Evolutionary conservation across 2,797 vertebrate species (phyloP).

Genomic region (Percopsis omiscomaycus): DNA sequence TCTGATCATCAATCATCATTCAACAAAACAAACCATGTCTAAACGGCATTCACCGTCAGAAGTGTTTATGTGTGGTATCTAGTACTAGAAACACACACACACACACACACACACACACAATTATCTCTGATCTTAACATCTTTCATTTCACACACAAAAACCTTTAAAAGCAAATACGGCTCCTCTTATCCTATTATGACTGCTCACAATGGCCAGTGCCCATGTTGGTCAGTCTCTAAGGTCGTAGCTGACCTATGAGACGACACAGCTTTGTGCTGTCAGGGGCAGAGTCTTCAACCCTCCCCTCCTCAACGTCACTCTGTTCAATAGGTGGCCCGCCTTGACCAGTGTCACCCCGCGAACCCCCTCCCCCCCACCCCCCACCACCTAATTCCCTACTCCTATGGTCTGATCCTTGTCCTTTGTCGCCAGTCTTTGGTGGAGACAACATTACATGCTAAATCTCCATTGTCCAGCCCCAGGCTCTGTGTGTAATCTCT

Average conservation of each 20-base stretch:
- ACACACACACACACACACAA: slow-evolving; percentile 5
- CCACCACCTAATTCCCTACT: slow-evolving; percentile 55
- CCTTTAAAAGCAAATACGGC: slow-evolving; percentile 11
- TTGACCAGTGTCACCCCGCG: slow-evolving; percentile 48
- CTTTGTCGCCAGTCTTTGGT: slow-evolving; percentile 61
- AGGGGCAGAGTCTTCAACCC: neutral
- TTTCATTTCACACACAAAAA: slow-evolving; percentile 20
- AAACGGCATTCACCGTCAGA: too few species aligned
- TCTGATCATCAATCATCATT: too few species aligned
- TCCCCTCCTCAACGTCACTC: slow-evolving; percentile 45
- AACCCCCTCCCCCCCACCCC: slow-evolving; percentile 16
- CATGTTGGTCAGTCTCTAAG: slow-evolving; percentile 22
- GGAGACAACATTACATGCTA: slow-evolving; percentile 66
- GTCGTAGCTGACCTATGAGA: slow-evolving; percentile 43
- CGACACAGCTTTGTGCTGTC: slow-evolving; percentile 38
- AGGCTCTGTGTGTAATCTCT: slow-evolving; percentile 72
- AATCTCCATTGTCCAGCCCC: slow-evolving; percentile 72
- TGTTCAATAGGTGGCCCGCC: slow-evolving; percentile 63
- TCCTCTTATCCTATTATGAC: slow-evolving; percentile 16
- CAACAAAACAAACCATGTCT: too few species aligned
- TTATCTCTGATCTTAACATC: neutral
- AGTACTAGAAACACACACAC: neutral
- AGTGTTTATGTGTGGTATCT: neutral
- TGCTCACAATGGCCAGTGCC: slow-evolving; percentile 16
- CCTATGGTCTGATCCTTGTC: slow-evolving; percentile 61